Evolutionary conservation across 2,797 vertebrate species (phyloP).

Genomic region (Lagorchestes hirsutus): DNA sequence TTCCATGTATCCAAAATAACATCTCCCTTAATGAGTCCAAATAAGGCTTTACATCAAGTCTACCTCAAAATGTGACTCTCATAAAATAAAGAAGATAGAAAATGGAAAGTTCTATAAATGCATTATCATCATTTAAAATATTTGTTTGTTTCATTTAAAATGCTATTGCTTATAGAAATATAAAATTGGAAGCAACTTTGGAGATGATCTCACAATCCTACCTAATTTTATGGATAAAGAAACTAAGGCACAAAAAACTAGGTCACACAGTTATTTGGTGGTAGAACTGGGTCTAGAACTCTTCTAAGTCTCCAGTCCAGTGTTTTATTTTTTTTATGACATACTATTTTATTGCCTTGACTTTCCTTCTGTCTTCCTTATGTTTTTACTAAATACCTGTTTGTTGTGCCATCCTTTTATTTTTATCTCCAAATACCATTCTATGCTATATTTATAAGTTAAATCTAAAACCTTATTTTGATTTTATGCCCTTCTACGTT

Average conservation of each 20-base stretch:
- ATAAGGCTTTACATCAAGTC: no score
- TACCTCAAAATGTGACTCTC: not conserved
- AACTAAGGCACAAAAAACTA: not conserved
- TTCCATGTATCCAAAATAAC: not conserved
- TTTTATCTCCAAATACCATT: not conserved
- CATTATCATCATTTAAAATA: not conserved
- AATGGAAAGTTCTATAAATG: not conserved
- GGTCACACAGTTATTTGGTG: not conserved
- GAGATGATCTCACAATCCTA: not conserved
- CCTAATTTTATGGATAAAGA: not conserved
- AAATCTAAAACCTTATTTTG: not conserved
- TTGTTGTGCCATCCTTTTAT: rapidly evolving
- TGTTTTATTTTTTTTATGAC: not conserved
- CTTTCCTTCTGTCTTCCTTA: not conserved
- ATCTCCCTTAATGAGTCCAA: not conserved
- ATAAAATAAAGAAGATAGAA: not conserved
- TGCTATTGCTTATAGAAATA: not conserved
- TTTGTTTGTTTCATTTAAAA: not conserved
- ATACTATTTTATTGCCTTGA: not conserved
- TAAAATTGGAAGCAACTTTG: not conserved
- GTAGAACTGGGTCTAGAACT: not conserved
- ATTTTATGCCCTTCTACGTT: not conserved
- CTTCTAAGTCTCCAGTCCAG: not conserved
- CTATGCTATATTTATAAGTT: not conserved
- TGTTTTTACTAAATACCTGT: not conserved